Percentiles rank a stretch among this genome's conserved stretches.
Conservation (phyloP, 2,797 vertebrate genomes). For the Cossypha caffra region DNA sequence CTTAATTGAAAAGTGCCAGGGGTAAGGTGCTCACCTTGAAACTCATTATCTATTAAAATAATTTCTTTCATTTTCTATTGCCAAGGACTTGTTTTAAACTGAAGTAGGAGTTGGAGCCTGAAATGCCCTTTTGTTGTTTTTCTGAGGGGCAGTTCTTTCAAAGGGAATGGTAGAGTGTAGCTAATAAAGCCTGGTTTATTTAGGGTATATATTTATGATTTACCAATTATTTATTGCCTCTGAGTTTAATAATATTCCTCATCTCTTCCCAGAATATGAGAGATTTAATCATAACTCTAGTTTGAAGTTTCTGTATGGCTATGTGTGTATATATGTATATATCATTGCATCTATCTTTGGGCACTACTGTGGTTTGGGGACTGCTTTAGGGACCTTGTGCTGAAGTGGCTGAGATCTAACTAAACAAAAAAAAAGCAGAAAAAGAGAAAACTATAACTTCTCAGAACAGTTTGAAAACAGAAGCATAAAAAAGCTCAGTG, state of each 20-base stretch:
- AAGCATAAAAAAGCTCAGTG: background rate
- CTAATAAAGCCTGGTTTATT: background rate
- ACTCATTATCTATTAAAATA: constrained; percentile 41
- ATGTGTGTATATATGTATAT: background rate
- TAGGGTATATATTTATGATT: background rate
- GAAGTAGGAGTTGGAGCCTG: background rate
- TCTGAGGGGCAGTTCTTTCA: background rate
- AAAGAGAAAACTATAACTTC: background rate
- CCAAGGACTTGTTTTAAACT: background rate
- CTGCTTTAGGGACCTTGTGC: background rate
- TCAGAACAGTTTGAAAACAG: background rate
- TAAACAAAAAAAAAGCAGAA: background rate
- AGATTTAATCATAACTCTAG: background rate
- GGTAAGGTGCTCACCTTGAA: constrained; percentile 65
- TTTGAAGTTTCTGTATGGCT: background rate
- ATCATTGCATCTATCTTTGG: background rate
- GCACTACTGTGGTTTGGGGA: background rate
- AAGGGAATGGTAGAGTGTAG: background rate
- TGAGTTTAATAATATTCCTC: background rate
- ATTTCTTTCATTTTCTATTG: constrained; percentile 12
- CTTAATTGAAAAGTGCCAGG: constrained; percentile 63
- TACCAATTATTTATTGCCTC: background rate
- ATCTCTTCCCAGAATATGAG: background rate
- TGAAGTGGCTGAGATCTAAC: background rate
- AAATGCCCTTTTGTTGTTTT: background rate